phyloP scores from a whole-genome alignment of 35 echinoderm and acorn worm genomes.

The Lytechinus variegatus region DNA sequence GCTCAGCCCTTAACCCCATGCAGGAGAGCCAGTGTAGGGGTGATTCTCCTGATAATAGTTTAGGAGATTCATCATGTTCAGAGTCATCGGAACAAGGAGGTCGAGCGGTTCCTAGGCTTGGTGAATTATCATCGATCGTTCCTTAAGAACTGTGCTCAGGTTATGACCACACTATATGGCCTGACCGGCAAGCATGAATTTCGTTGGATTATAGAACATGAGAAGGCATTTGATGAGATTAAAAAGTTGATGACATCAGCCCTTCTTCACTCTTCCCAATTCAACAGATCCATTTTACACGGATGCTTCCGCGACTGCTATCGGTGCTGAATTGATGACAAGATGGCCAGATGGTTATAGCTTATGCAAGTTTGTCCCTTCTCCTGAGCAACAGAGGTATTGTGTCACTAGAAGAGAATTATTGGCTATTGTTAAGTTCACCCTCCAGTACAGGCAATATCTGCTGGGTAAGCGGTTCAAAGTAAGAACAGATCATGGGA shows the following conservation, averaged over 20 bases:
- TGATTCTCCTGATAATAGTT: no score
- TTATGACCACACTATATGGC: conserved; percentile 5
- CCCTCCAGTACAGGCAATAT: background rate
- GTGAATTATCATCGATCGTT: conserved; percentile 61
- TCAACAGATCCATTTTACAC: conserved; percentile 17
- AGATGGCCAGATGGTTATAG: background rate
- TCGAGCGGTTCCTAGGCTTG: conserved; percentile 59
- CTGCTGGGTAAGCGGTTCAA: conserved; percentile 38
- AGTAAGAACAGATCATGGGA: conserved; percentile 53
- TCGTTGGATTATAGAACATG: conserved; percentile 3
- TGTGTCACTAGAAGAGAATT: conserved; percentile 9
- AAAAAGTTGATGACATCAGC: background rate
- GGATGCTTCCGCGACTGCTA: conserved; percentile 21
- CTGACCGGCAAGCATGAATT: conserved; percentile 48
- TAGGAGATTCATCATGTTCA: no score
- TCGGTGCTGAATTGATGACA: background rate
- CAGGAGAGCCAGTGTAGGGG: background rate
- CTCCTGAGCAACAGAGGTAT: background rate
- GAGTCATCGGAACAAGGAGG: background rate
- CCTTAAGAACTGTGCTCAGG: conserved; percentile 43
- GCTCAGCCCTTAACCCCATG: background rate
- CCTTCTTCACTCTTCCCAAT: conserved; percentile 28
- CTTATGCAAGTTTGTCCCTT: conserved; percentile 13
- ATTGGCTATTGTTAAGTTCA: conserved; percentile 14
- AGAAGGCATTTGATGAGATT: conserved; percentile 37